Conservation (phyloP, 92 coral and sea anemone genomes). For the Hydrozoanthus gracilis region DNA sequence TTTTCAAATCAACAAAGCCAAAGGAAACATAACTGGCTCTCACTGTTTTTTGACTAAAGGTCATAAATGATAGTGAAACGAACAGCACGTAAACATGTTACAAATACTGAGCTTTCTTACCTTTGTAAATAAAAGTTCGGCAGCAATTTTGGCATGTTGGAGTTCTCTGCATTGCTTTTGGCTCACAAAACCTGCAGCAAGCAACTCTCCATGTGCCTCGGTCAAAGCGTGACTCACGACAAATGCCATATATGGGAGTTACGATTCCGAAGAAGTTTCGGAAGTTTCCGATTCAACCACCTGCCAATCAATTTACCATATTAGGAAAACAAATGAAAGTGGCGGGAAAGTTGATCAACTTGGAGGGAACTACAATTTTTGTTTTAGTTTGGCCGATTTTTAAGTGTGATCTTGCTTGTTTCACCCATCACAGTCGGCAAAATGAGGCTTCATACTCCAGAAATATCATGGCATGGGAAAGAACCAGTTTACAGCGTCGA, state of each 20-base stretch:
- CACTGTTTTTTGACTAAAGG: no score
- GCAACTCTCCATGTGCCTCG: neutral
- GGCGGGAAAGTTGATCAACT: slow-evolving; percentile 80
- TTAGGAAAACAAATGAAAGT: slow-evolving; percentile 48
- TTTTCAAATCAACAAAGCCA: no score
- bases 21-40: no score
- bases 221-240: slow-evolving; percentile 21
- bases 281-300: neutral
- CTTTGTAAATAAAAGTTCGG: slow-evolving; percentile 85
- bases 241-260: slow-evolving; percentile 61
- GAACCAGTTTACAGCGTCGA: slow-evolving; percentile 94
- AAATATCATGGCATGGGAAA: slow-evolving; percentile 98
- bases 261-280: neutral
- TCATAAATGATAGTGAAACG: no score
- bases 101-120: slow-evolving; percentile 49
- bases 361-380: neutral
- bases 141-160: slow-evolving; percentile 92
- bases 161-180: slow-evolving; percentile 83
- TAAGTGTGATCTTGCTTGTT: neutral
- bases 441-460: slow-evolving; percentile 91
- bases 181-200: neutral
- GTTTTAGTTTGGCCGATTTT: neutral
- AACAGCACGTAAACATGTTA: neutral
- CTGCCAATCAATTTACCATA: slow-evolving; percentile 32
- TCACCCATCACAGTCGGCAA: neutral